These are phyloP conservation scores for Chrysaora quinquecirrha DNA, from an alignment of 30 jellyfish, hydroid and myxozoan species.

Conservation along the genomic window DNA sequence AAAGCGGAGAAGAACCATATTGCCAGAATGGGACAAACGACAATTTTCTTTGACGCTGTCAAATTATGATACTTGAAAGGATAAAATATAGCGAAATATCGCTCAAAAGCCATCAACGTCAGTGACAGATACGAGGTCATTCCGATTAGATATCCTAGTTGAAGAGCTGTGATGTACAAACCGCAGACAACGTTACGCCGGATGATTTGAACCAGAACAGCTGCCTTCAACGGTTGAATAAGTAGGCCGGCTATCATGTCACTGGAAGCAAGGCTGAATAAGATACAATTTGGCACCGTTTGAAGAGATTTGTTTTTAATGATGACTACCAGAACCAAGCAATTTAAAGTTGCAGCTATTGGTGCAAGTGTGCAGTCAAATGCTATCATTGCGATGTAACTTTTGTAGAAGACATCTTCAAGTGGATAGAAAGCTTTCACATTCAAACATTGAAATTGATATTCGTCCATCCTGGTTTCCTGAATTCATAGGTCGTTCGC, in stretches of 20 bases:
- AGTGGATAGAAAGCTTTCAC: conserved; percentile 45
- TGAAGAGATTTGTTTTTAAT: conserved; percentile 38
- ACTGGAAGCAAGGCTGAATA: conserved; percentile 52
- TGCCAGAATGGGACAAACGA: conserved; percentile 39
- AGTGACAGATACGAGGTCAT: conserved; percentile 65
- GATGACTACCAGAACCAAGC: conserved; percentile 42
- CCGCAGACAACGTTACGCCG: conserved; percentile 18
- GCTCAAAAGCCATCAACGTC: conserved; percentile 56
- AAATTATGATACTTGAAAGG: conserved; percentile 40
- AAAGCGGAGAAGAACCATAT: conserved; percentile 41
- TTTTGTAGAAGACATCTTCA: conserved; percentile 28
- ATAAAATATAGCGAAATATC: conserved; percentile 59
- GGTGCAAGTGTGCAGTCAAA: conserved; percentile 56
- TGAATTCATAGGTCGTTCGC: neutral
- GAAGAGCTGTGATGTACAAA: conserved; percentile 46
- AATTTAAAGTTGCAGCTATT: conserved; percentile 30
- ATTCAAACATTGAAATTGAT: conserved; percentile 42
- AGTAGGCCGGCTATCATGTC: conserved; percentile 62
- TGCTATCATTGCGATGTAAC: conserved; percentile 36
- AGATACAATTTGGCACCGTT: conserved; percentile 53
- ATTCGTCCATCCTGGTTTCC: conserved; percentile 7
- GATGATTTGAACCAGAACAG: conserved; percentile 6
- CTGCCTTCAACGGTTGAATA: conserved; percentile 68
- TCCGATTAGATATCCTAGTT: conserved; percentile 49
- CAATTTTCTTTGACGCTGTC: conserved; percentile 24